Conservation (phyloP, 2,888 invertebrate genomes). For the Agriopis aurantiaria region DNA sequence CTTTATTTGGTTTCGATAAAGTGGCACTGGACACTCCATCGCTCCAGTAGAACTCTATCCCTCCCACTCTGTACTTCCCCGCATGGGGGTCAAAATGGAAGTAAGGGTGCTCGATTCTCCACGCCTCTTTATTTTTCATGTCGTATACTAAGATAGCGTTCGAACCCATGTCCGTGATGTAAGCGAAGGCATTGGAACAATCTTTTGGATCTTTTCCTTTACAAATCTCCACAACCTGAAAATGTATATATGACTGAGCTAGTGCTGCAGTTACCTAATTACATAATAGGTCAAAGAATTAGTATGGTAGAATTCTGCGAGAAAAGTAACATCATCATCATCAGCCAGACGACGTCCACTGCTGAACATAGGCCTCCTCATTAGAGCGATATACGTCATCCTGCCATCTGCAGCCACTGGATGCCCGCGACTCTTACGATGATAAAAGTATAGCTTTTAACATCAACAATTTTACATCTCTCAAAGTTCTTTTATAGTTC, state of each 20-base stretch:
- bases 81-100: slow-evolving; percentile 92
- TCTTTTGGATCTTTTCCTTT: slow-evolving; percentile 75
- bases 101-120: slow-evolving; percentile 91
- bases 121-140: slow-evolving; percentile 88
- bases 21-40: slow-evolving; percentile 92
- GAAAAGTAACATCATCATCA: too few species aligned
- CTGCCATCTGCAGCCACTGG: too few species aligned
- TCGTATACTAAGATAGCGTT: slow-evolving; percentile 92
- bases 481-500: too few species aligned
- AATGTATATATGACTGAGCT: too few species aligned
- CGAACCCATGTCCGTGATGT: slow-evolving; percentile 91
- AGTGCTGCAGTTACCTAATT: too few species aligned
- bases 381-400: too few species aligned
- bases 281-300: too few species aligned
- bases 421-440: background rate
- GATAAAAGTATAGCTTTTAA: background rate
- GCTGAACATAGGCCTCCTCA: too few species aligned
- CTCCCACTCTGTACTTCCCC: slow-evolving; percentile 90
- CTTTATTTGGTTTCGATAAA: slow-evolving; percentile 79
- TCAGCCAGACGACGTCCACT: too few species aligned
- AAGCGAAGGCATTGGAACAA: slow-evolving; percentile 88
- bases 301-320: too few species aligned
- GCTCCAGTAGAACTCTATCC: slow-evolving; percentile 92
- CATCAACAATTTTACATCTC: background rate
- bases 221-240: slow-evolving; percentile 88